phyloP scores from a whole-genome alignment of 2,113 vertebrate genomes.

The Hippolais icterina region DNA sequence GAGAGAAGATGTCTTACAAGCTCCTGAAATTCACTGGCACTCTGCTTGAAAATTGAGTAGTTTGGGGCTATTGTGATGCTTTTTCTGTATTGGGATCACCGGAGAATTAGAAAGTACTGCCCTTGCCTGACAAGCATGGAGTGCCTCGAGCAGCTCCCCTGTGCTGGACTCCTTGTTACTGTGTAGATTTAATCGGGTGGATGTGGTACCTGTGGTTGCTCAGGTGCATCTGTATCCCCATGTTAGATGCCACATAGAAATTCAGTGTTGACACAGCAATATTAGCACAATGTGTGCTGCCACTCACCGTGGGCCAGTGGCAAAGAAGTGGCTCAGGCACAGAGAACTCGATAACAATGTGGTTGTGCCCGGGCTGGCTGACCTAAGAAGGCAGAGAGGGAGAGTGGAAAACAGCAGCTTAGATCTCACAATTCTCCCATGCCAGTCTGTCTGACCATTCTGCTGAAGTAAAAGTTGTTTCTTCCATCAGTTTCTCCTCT shows the following conservation, averaged over 20 bases:
- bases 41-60: not conserved
- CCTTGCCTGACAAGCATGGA: not conserved
- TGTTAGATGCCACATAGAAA: not conserved
- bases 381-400: not conserved
- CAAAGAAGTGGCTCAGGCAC: not conserved
- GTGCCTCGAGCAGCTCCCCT: rapidly evolving
- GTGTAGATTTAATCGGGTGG: no score
- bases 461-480: not conserved
- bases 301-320: not conserved
- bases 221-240: not conserved
- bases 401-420: not conserved
- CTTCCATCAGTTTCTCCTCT: not conserved
- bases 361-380: rapidly evolving
- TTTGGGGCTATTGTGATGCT: not conserved
- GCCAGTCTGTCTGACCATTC: rapidly evolving
- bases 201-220: not conserved
- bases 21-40: not conserved
- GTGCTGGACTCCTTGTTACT: rapidly evolving
- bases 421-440: rapidly evolving
- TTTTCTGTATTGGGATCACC: not conserved
- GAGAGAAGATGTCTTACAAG: not conserved
- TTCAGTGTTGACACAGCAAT: not conserved
- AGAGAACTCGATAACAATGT: not conserved
- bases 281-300: not conserved
- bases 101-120: not conserved